These are phyloP conservation scores for Serripes groenlandicus DNA, from an alignment of 2,888 invertebrate species.

Conservation along the genomic window DNA sequence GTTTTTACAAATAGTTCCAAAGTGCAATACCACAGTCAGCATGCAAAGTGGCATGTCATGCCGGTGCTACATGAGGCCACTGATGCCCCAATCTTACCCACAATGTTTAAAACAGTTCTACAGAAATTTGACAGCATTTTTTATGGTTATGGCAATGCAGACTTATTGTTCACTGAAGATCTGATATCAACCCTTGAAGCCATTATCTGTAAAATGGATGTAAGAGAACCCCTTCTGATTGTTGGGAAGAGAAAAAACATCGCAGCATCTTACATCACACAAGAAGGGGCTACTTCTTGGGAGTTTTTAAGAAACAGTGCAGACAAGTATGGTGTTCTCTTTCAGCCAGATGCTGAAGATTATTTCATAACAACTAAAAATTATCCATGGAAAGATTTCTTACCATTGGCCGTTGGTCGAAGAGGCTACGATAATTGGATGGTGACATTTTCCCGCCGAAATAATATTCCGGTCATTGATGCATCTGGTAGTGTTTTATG, in stretches of 20 bases:
- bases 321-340: conserved; percentile 39
- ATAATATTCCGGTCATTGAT: conserved; percentile 58
- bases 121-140: conserved; percentile 45
- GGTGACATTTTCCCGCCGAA: conserved; percentile 51
- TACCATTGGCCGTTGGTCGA: conserved; percentile 60
- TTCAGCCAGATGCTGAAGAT: conserved; percentile 63
- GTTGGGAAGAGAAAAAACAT: conserved; percentile 59
- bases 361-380: conserved; percentile 63
- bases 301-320: conserved; percentile 29
- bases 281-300: conserved; percentile 21
- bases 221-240: conserved; percentile 35
- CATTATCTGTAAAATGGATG: conserved; percentile 41
- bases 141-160: conserved; percentile 64
- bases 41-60: conserved; percentile 45
- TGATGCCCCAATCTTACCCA: conserved; percentile 47
- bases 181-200: conserved; percentile 44
- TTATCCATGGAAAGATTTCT: conserved; percentile 61
- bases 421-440: conserved; percentile 69
- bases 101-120: conserved; percentile 52
- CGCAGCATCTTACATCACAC: conserved; percentile 29
- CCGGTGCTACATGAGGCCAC: conserved; percentile 40
- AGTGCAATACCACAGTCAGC: conserved; percentile 46
- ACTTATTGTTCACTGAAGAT: conserved; percentile 59
- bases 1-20: conserved; percentile 55
- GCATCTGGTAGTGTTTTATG: conserved; percentile 55